Conservation (phyloP, 2,113 vertebrate species). For the cattle (Bos taurus) region ARS-UCD2.0 NC_037328.1:35731001-35731500, state of each 20-base stretch:
- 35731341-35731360: no score
- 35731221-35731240: neutral
- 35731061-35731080: neutral
- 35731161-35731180: neutral
- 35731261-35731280: neutral
- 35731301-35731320: neutral
- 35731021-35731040: neutral
- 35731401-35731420: neutral
- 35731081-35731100: neutral
- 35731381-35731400: neutral
- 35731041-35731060: neutral
- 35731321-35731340: neutral
- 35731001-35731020: neutral
- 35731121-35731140: neutral
- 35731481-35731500: neutral
- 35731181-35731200: neutral
- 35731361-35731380: neutral
- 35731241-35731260: neutral
- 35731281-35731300: neutral
- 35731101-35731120: neutral
- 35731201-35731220: neutral
- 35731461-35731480: neutral
- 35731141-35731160: neutral
- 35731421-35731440: neutral
- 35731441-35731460: neutral